Base-by-base conservation (phyloP, 2,797 vertebrate species). In the Epinephelus coioides region DNA sequence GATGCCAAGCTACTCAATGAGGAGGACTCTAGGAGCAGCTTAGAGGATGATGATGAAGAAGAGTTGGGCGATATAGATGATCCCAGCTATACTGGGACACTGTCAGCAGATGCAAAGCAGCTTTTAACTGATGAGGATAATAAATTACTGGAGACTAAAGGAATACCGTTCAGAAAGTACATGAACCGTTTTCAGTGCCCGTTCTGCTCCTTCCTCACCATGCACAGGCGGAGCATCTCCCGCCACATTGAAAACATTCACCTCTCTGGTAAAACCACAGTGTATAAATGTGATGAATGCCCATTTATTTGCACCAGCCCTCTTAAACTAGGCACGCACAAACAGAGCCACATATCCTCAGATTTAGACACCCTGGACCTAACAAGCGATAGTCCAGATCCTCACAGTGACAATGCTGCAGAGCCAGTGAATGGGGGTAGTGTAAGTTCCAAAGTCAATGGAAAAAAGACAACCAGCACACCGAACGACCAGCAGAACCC, bases 191-290 rank as follows among this genome's bases (percentile, higher is more conserved):
- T 99, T 87, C 98, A 99, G 91, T 99, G 98, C 86, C 98, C 98
- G 74, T 99, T 99, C 92, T 99, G 98, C 88, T 97, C 98, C 78
- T 99, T 99, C 78, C 94, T 99, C 76, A 99, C 98, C 3, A 99
- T 99, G 97, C 98, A 99, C 83, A 95, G 98, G 23, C 95, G 98
- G 49, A 99, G 98, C 91, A 99, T 99, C 88, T 99, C 97, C 66
- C 97, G 97, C 81, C 98, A 99, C 89, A 99, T 99, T 77, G 98
- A 99, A 91, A 99, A 99, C 88, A 98, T 99, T 84, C 98, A 99
- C 86, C 93, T 99, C 14, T 98, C 97, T 72, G 98, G 98, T 66
- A 99, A 98, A 95, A 97, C 97, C 2, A 97, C 97, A 0, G 96
- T 99, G 67, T 98, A 99, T 92, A 99, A 99, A 93, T 99, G 98